A percentile compares a stretch with the other conserved stretches of the same genome.
Evolutionary conservation across 1,140 invertebrate genomes (phyloP).

Genomic region (Drosophila ananassae): DNA sequence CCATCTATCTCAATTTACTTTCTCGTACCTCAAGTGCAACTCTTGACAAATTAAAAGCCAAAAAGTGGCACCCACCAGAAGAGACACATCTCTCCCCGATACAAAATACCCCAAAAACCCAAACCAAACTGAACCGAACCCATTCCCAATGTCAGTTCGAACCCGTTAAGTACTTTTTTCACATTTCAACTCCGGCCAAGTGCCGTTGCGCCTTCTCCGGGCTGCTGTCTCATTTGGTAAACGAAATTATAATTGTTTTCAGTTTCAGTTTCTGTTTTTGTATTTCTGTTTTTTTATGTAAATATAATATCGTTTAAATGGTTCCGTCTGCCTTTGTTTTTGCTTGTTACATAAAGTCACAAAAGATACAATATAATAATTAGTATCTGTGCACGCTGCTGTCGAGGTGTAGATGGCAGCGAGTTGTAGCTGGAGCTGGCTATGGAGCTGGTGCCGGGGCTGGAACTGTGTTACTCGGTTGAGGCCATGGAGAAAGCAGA

Average conservation of each 20-base stretch:
- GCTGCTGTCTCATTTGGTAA: slow-evolving; percentile 48
- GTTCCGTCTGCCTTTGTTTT: slow-evolving; percentile 39
- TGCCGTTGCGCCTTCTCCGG: slow-evolving; percentile 13
- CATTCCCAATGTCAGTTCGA: slow-evolving; percentile 63
- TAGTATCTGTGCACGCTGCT: slow-evolving; percentile 60
- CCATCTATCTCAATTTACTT: slow-evolving; percentile 73
- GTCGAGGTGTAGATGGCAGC: slow-evolving; percentile 63
- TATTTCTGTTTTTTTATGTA: slow-evolving; percentile 60
- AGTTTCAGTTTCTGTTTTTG: slow-evolving; percentile 41
- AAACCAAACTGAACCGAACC: slow-evolving; percentile 42
- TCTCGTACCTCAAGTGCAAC: slow-evolving; percentile 73
- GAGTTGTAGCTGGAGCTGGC: slow-evolving; percentile 21
- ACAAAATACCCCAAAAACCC: slow-evolving; percentile 2
- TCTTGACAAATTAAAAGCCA: slow-evolving; percentile 76
- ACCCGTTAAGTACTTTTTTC: slow-evolving; percentile 57
- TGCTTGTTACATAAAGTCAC: slow-evolving; percentile 67
- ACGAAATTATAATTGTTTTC: slow-evolving; percentile 61
- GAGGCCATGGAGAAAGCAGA: slow-evolving; percentile 63
- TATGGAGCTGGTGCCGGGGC: neutral
- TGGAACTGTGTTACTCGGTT: slow-evolving; percentile 31
- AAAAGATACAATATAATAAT: slow-evolving; percentile 78
- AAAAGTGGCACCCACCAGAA: slow-evolving; percentile 73
- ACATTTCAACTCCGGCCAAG: slow-evolving; percentile 8
- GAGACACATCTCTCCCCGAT: slow-evolving; percentile 18
- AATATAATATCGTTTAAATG: slow-evolving; percentile 79